phyloP scores from a whole-genome alignment of 2,113 vertebrate species.

The Heliornis fulica region DNA sequence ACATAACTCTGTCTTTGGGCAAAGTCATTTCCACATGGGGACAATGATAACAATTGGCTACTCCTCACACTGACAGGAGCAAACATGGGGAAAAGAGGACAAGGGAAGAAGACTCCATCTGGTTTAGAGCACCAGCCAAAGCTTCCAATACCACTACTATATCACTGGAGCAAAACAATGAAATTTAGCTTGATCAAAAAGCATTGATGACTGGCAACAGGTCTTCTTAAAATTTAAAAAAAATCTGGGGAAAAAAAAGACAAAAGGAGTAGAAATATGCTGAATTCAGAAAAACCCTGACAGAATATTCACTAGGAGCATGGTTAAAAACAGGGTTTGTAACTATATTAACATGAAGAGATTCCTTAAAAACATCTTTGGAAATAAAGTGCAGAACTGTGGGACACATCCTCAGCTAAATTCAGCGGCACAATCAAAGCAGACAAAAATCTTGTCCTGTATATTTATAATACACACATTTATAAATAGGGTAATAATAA shows the following conservation, averaged over 20 bases:
- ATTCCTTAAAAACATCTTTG: background rate
- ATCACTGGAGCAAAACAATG: background rate
- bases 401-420: background rate
- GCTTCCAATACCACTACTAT: background rate
- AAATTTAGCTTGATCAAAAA: background rate
- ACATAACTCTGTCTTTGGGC: background rate
- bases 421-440: background rate
- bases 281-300: background rate
- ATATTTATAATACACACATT: background rate
- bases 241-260: background rate
- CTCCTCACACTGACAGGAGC: background rate
- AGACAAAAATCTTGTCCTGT: background rate
- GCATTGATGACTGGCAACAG: background rate
- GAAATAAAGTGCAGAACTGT: background rate
- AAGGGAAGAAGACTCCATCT: background rate
- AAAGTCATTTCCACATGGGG: background rate
- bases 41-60: background rate
- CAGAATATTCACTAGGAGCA: background rate
- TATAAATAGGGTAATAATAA: background rate
- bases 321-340: background rate
- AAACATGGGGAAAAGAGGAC: background rate
- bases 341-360: background rate
- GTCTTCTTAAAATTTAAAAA: background rate
- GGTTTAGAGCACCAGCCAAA: background rate
- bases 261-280: background rate